These are phyloP conservation scores for Pampus argenteus DNA, from an alignment of 2,797 vertebrate species.

Conservation along the genomic window DNA sequence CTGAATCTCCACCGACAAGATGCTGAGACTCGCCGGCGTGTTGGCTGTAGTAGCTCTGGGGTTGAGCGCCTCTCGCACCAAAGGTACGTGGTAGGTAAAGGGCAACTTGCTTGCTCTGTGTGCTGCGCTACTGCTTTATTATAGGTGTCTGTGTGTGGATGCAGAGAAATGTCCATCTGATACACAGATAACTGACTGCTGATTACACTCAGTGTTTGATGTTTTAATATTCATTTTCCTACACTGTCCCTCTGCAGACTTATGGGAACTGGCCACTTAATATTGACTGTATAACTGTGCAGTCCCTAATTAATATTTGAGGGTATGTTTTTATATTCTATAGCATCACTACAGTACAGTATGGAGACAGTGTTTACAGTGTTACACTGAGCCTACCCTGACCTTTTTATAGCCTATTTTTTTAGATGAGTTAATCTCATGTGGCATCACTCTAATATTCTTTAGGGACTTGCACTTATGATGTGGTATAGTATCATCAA, in stretches of 20 bases:
- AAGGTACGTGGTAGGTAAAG: conserved; percentile 88
- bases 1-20: conserved; percentile 70
- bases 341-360: conserved; percentile 2
- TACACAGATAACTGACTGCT: conserved; percentile 7
- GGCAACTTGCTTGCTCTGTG: conserved; percentile 64
- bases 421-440: conserved; percentile 16
- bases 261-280: conserved; percentile 14
- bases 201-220: conserved; percentile 15
- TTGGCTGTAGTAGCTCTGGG: conserved; percentile 75
- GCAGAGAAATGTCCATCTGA: conserved; percentile 35
- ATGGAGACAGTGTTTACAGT: not conserved
- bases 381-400: conserved; percentile 7
- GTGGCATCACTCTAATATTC: not conserved
- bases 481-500: not conserved
- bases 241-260: conserved; percentile 28
- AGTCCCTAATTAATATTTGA: conserved; percentile 22
- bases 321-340: conserved; percentile 26
- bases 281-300: conserved; percentile 12
- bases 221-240: conserved; percentile 3
- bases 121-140: conserved; percentile 11
- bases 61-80: conserved; percentile 85
- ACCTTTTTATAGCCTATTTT: conserved; percentile 38
- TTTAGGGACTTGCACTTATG: not conserved
- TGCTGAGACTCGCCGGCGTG: conserved; percentile 78
- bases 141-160: conserved; percentile 24